Conservation (phyloP, 2,113 vertebrate species). For the Tautogolabrus adspersus region DNA sequence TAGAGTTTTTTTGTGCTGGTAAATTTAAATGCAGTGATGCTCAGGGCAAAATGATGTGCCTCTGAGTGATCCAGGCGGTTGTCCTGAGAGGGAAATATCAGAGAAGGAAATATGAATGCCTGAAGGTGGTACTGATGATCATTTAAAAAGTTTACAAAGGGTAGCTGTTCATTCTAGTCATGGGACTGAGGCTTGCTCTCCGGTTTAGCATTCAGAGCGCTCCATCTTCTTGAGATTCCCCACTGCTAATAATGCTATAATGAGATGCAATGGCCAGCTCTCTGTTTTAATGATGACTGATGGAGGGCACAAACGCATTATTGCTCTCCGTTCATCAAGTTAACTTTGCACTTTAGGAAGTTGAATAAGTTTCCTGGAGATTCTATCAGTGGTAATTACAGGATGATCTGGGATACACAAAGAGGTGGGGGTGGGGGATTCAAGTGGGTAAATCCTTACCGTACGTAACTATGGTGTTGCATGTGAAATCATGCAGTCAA, state of each 20-base stretch:
- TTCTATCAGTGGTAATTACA: conserved; percentile 71
- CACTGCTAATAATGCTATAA: conserved; percentile 62
- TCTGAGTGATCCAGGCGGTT: not conserved
- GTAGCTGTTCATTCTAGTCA: conserved; percentile 27
- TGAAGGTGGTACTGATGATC: conserved; percentile 1
- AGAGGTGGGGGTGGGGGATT: not conserved
- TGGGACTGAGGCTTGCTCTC: conserved; percentile 31
- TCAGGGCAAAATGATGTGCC: not conserved
- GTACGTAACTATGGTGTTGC: conserved; percentile 6
- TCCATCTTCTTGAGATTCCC: conserved; percentile 45
- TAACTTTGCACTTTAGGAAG: conserved; percentile 74
- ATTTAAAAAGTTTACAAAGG: conserved; percentile 42
- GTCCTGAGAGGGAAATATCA: conserved; percentile 5
- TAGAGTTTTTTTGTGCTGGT: conserved; percentile 3
- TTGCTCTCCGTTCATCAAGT: conserved; percentile 69
- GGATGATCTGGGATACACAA: conserved; percentile 46
- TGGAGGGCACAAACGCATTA: conserved; percentile 63
- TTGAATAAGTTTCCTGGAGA: conserved; percentile 73
- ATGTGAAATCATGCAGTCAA: not conserved
- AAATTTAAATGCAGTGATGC: conserved; percentile 25
- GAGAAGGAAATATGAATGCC: conserved; percentile 1
- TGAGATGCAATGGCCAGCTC: conserved; percentile 67
- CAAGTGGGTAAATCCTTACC: conserved; percentile 21
- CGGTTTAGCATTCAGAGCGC: conserved; percentile 28
- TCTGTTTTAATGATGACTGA: conserved; percentile 73